Evolutionary conservation across 2,113 vertebrate species (phyloP).

Genomic region (Ascaphus truei): DNA sequence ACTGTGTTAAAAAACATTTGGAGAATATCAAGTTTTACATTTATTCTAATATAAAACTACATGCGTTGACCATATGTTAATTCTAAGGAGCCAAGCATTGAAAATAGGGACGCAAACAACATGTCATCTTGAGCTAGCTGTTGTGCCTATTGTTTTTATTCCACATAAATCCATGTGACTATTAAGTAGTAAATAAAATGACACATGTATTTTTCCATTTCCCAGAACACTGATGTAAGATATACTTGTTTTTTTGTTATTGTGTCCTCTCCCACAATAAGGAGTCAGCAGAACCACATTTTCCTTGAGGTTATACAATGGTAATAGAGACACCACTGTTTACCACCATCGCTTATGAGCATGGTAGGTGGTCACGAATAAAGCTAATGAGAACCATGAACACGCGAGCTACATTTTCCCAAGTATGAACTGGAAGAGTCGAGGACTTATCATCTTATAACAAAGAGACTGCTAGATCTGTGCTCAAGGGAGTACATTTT

Average conservation of each 20-base stretch:
- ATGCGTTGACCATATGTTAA: conserved; percentile 35
- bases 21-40: conserved; percentile 40
- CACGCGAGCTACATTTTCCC: too few species aligned
- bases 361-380: background rate
- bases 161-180: conserved; percentile 1
- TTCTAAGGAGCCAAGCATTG: conserved; percentile 27
- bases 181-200: conserved; percentile 5
- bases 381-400: conserved; percentile 6
- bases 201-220: background rate
- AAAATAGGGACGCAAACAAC: background rate
- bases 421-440: background rate
- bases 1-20: conserved; percentile 44
- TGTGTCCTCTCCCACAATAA: too few species aligned
- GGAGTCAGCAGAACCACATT: too few species aligned
- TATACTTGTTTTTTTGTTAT: background rate
- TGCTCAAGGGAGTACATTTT: too few species aligned
- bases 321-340: too few species aligned
- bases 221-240: background rate
- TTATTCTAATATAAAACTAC: conserved; percentile 37
- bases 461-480: too few species aligned
- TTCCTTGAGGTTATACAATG: too few species aligned
- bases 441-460: background rate
- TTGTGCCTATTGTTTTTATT: background rate
- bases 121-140: background rate
- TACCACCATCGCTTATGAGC: background rate